Evolutionary conservation across 2,113 vertebrate genomes (phyloP).

Genomic region (Esox niger): DNA sequence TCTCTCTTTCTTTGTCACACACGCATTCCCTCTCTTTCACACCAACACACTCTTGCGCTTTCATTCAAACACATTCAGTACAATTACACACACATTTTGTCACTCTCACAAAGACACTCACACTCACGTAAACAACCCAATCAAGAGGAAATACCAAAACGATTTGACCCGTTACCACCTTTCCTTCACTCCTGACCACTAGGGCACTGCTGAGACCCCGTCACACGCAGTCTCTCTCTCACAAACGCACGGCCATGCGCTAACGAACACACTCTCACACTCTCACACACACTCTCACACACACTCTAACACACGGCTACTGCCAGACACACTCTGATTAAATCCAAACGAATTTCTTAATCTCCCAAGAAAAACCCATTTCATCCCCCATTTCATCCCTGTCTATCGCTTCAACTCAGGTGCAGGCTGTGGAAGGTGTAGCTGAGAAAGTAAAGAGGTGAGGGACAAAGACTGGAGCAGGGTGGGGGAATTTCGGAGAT

Average conservation of each 20-base stretch:
- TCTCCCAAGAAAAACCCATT: background rate
- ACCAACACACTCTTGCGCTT: too few species aligned
- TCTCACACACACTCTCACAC: too few species aligned
- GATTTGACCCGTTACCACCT: background rate
- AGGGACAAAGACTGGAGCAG: background rate
- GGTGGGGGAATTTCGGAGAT: background rate
- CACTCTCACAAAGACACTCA: too few species aligned
- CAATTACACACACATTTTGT: too few species aligned
- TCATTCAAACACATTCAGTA: too few species aligned
- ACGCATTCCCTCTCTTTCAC: too few species aligned
- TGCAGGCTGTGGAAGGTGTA: background rate
- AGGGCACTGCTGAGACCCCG: background rate
- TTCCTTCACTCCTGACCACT: background rate
- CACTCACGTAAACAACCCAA: background rate
- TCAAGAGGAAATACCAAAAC: background rate
- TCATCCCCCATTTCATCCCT: background rate
- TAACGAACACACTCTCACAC: too few species aligned
- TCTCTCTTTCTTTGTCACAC: too few species aligned
- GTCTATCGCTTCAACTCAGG: background rate
- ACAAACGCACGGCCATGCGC: too few species aligned
- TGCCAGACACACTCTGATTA: constrained; percentile 7
- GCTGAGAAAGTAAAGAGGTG: background rate
- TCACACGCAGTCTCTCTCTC: background rate
- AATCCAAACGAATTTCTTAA: constrained; percentile 6
- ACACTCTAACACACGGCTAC: too few species aligned